A percentile compares a stretch with the other conserved stretches of the same genome.
Conservation (phyloP, 2,113 vertebrate species). For the Rhea pennata region DNA sequence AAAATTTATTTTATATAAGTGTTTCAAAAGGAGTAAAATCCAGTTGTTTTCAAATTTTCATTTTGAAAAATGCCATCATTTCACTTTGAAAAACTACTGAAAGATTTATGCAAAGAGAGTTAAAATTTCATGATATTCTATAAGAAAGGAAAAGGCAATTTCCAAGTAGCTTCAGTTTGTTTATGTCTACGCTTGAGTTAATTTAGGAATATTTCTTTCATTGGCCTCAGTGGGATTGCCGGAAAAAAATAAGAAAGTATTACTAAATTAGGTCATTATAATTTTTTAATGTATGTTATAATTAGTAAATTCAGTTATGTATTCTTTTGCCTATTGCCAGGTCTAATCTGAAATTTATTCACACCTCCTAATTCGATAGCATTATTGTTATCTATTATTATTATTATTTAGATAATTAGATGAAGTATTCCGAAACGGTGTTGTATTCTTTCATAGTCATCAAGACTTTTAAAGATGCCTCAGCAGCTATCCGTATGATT, state of each 20-base stretch:
- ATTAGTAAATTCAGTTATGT: neutral
- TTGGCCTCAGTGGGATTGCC: neutral
- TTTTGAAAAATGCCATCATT: too few relatives aligned
- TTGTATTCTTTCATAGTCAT: neutral
- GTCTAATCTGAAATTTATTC: neutral
- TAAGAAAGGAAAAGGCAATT: neutral
- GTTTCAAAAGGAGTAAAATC: neutral
- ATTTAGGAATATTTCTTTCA: neutral
- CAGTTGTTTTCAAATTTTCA: too few relatives aligned
- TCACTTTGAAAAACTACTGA: neutral
- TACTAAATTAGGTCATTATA: neutral
- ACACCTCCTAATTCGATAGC: neutral
- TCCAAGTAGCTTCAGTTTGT: neutral
- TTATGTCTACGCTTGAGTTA: neutral
- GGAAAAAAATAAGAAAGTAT: neutral
- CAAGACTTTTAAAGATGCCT: neutral
- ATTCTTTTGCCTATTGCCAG: neutral
- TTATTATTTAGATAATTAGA: neutral
- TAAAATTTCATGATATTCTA: neutral
- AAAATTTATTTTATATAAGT: neutral
- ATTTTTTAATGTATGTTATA: neutral
- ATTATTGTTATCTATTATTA: neutral
- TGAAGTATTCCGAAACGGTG: neutral
- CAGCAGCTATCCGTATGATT: neutral
- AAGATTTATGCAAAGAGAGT: neutral